Base-by-base conservation (phyloP, 2,113 vertebrate genomes). In the Bolborhynchus lineola region DNA sequence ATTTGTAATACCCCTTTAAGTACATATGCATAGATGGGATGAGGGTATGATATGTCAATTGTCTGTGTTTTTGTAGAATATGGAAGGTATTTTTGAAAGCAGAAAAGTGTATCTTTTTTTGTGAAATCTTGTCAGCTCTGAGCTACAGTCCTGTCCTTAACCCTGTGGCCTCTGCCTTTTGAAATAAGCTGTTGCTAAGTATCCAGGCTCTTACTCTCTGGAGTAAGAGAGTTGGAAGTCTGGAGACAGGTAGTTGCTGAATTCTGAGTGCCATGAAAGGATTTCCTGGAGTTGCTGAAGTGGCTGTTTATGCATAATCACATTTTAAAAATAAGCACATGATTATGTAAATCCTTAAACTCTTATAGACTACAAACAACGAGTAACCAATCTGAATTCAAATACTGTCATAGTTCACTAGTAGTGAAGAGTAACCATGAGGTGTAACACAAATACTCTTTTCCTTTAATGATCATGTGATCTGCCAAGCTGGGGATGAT, bases 281-380 rank as follows among this genome's bases (percentile, higher is more conserved):
- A 77, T 92, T 95, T 96, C 23, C 42, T 59, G 41, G 20, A 91
- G 75, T 71, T 80, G 33, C 67, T 91, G 42, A 64, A 92, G 92
- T 74, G 77, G 55, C 50, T 77, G 59, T 0, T 70, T 49, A 70
- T 74, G 67, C n/a, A 42, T 80, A 50, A 50, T 20, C 0, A 0
- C 52, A n/a, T 95, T 79, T 90, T 65, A 70, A 47, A 50, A 87
- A 65, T n/a, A 87, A 80, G 37, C 26, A 76, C 12, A 29, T 46
- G 53, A 60, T 88, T 88, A 70, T 69, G 37, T 47, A 72, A 81
- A 62, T 90, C 59, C 37, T 50, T 70, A 49, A 72, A 42, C 49
- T 85, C 24, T 79, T 31, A 20, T 11, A 26, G 50, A 31, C 65
- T 41, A 2, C 17, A 49, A 55, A 39, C 41, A 85, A 21, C 33